These are phyloP conservation scores for Mesopsocus fuscifrons DNA, from an alignment of 2,888 invertebrate genomes.

Conservation along the genomic window DNA sequence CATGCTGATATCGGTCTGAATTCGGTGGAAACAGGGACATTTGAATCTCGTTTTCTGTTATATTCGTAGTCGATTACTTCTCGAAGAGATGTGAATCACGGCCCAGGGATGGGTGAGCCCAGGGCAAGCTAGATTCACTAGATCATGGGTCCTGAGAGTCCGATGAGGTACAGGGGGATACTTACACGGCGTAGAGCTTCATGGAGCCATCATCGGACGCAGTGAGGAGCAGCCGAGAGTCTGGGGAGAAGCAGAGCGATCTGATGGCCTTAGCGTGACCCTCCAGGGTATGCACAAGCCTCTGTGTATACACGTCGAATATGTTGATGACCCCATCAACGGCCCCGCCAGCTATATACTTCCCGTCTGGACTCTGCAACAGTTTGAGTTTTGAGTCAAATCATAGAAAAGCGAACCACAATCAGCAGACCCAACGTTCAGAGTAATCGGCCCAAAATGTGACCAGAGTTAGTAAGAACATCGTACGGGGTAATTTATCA, in stretches of 20 bases:
- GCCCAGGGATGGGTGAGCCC: too few relatives aligned
- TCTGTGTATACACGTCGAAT: conserved; percentile 81
- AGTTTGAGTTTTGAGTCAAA: not conserved
- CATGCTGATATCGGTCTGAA: too few relatives aligned
- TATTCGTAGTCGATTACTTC: not conserved
- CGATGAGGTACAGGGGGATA: conserved; percentile 18
- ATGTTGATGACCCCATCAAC: conserved; percentile 94
- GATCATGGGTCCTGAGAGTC: too few relatives aligned
- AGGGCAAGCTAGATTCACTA: too few relatives aligned
- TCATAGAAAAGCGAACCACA: conserved; percentile 8
- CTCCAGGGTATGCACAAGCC: conserved; percentile 82
- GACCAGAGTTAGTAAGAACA: too few relatives aligned
- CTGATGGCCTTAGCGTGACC: conserved; percentile 94
- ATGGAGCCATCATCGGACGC: conserved; percentile 96
- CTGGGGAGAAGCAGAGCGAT: conserved; percentile 87
- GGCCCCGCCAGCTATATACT: conserved; percentile 90
- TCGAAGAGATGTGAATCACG: not conserved
- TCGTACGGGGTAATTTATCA: too few relatives aligned
- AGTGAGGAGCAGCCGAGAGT: conserved; percentile 83
- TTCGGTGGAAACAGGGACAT: too few relatives aligned
- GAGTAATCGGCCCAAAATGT: too few relatives aligned
- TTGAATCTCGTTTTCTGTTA: too few relatives aligned
- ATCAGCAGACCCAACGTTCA: too few relatives aligned
- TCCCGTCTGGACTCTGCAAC: conserved; percentile 90
- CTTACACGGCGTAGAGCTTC: conserved; percentile 94